Evolutionary conservation across 2,888 invertebrate genomes (phyloP), one percentile per base, ranked within the genome.

Genomic region (Zaprionus bogoriensis): DNA sequence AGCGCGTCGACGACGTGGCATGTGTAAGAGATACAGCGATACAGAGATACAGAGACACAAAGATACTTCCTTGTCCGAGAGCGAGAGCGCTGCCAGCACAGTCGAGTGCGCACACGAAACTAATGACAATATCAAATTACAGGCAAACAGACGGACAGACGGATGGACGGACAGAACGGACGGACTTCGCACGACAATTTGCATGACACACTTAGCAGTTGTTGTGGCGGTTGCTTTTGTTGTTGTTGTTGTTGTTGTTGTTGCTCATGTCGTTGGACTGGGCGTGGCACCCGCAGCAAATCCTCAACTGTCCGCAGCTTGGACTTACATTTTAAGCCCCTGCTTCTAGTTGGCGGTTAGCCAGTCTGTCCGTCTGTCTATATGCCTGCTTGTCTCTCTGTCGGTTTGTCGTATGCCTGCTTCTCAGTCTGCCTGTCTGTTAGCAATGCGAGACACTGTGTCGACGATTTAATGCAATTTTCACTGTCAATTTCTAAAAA

Each of bases 81-180:
- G 62, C 66, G 48, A 7, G 27, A n/a, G 19, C 39, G 17, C 10
- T 10, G 17, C 19, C 58, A 55, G 30, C 78, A 79, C 83, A 80
- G 75, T 82, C 73, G 86, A 82, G 86, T 82, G 86, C 86, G 66
- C 79, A 73, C 77, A 74, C 70, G 57, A 68, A 79, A 71, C 81
- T 86, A 86, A 80, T 80, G 79, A 82, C 86, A 82, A 80, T 85
- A 80, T 80, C 79, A 80, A 82, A 78, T 80, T 80, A 85, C 79
- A 67, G 48, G 39, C 47, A 41, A 19, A 47, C 50, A 36, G 39
- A 50, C 22, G 23, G 25, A 28, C 10, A 12, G 30, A 50, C 50
- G 48, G 32, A 30, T 63, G 19, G 25, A 27, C 9, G 28, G 47
- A 28, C 27, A 39, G 52, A 51, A 23, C 44, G 62, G 38, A 64